Conservation (phyloP, 2,113 vertebrate species). For the Halcyon senegalensis region DNA sequence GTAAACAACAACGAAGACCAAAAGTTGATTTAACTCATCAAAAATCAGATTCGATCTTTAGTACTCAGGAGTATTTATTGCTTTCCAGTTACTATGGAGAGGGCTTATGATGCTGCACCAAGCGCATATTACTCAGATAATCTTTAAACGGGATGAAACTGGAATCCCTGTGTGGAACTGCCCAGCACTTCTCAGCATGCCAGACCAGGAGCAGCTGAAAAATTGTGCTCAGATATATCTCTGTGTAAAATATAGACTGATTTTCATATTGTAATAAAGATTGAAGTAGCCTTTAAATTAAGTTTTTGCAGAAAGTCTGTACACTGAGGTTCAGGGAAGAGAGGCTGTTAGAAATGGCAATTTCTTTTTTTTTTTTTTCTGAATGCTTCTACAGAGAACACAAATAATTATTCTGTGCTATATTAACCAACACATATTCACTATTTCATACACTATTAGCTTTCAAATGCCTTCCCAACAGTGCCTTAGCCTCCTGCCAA, state of each 20-base stretch:
- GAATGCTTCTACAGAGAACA: background rate
- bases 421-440: background rate
- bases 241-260: background rate
- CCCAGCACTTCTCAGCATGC: background rate
- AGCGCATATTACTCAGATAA: background rate
- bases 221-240: background rate
- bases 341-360: background rate
- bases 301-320: conserved; percentile 12
- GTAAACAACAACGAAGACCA: background rate
- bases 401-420: background rate
- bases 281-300: conserved; percentile 15
- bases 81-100: background rate
- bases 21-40: background rate
- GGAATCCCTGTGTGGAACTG: background rate
- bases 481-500: background rate
- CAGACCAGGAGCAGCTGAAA: background rate
- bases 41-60: background rate
- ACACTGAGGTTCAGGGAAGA: background rate
- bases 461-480: background rate
- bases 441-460: background rate
- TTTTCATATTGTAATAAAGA: background rate
- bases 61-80: background rate
- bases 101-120: background rate
- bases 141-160: background rate
- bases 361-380: background rate